Conservation (phyloP, 2,113 vertebrate species). For the Sinosuthora webbiana region DNA sequence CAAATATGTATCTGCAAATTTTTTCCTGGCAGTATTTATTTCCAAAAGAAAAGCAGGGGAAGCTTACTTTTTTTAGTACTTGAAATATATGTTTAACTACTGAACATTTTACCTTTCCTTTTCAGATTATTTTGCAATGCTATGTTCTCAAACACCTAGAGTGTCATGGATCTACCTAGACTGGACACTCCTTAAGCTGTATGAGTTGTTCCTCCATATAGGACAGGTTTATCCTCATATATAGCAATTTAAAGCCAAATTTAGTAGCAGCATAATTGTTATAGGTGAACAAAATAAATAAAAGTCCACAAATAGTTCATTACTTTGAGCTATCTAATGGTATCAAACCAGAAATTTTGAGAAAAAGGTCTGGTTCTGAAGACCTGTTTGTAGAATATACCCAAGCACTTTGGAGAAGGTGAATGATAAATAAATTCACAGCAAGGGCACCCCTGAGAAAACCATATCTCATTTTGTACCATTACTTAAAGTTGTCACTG, state of each 20-base stretch:
- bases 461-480: neutral
- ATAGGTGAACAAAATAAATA: neutral
- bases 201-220: neutral
- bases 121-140: neutral
- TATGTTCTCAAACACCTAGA: slow-evolving; percentile 26
- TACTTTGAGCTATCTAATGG: neutral
- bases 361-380: neutral
- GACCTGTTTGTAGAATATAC: neutral
- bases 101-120: slow-evolving; percentile 34
- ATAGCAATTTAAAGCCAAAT: neutral
- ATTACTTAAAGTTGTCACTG: neutral
- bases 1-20: slow-evolving; percentile 47
- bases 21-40: slow-evolving; percentile 62
- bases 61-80: neutral
- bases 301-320: neutral
- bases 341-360: neutral
- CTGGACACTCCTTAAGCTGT: neutral
- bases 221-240: rapidly evolving
- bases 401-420: neutral
- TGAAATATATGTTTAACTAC: slow-evolving; percentile 38
- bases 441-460: neutral
- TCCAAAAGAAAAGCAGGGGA: neutral
- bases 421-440: neutral
- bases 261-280: neutral
- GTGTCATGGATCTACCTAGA: neutral